Conservation (phyloP, 2,113 vertebrate species). For the Panthera leo region DNA sequence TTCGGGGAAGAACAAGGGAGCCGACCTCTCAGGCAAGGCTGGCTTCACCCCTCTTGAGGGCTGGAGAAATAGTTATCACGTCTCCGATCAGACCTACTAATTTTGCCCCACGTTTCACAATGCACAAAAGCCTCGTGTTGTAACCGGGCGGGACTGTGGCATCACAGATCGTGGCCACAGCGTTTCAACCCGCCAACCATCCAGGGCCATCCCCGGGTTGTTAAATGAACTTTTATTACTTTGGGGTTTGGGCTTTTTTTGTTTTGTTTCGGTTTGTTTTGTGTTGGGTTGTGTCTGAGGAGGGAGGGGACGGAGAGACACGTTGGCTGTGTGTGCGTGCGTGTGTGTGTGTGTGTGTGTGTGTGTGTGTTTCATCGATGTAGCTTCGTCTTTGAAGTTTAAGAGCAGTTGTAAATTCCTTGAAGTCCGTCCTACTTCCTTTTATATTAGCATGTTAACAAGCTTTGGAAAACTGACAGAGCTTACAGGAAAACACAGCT, state of each 20-base stretch:
- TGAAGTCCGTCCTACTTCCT: constrained; percentile 87
- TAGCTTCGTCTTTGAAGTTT: constrained; percentile 87
- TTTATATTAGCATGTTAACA: constrained; percentile 91
- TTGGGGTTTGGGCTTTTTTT: constrained; percentile 12
- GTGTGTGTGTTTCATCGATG: constrained; percentile 67
- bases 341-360: neutral
- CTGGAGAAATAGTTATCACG: constrained; percentile 73
- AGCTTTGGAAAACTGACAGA: constrained; percentile 87
- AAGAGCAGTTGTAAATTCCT: constrained; percentile 90
- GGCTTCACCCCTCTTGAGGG: neutral
- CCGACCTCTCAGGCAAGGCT: neutral
- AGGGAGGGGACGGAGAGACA: neutral
- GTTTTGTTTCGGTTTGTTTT: constrained; percentile 59
- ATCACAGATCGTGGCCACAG: neutral
- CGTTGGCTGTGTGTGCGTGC: neutral
- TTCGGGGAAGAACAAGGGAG: constrained; percentile 60
- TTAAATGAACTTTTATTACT: constrained; percentile 68
- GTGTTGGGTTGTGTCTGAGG: neutral
- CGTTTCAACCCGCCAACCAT: neutral
- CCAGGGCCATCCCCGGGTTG: neutral
- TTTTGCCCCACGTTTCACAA: constrained; percentile 73
- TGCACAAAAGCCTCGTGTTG: constrained; percentile 49
- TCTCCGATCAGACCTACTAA: constrained; percentile 71
- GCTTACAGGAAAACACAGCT: constrained; percentile 88
- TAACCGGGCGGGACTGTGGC: constrained; percentile 50